phyloP scores from a whole-genome alignment of 2,113 vertebrate species.

The Gallinago paraguaiae region DNA sequence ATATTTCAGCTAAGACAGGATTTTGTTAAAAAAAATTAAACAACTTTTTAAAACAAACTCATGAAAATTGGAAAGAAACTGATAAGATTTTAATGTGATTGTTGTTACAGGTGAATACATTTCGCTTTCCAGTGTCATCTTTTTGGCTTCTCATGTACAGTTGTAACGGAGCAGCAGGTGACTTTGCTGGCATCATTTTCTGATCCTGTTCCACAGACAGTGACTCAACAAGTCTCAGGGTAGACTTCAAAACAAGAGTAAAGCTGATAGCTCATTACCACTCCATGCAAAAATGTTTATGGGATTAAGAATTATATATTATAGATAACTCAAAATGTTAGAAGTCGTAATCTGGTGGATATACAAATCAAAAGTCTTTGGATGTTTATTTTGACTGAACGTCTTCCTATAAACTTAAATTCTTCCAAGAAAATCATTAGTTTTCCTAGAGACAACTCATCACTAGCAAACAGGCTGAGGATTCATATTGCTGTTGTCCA shows the following conservation, averaged over 20 bases:
- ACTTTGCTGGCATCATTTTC: background rate
- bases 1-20: background rate
- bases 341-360: background rate
- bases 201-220: background rate
- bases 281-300: background rate
- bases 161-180: background rate
- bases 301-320: background rate
- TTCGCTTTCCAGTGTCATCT: background rate
- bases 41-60: background rate
- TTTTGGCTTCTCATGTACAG: background rate
- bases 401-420: background rate
- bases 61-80: background rate
- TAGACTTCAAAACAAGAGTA: background rate
- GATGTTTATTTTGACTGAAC: background rate
- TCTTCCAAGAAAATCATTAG: background rate
- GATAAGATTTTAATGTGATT: background rate
- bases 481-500: background rate
- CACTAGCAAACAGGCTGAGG: background rate
- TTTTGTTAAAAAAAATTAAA: background rate
- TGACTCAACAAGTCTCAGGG: background rate
- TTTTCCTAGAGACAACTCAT: background rate
- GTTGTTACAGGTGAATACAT: background rate
- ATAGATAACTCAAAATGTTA: background rate
- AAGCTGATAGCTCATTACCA: background rate
- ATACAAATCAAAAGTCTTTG: background rate